phyloP scores from a whole-genome alignment of 1,140 invertebrate species.

The Ceratina australensis region DNA sequence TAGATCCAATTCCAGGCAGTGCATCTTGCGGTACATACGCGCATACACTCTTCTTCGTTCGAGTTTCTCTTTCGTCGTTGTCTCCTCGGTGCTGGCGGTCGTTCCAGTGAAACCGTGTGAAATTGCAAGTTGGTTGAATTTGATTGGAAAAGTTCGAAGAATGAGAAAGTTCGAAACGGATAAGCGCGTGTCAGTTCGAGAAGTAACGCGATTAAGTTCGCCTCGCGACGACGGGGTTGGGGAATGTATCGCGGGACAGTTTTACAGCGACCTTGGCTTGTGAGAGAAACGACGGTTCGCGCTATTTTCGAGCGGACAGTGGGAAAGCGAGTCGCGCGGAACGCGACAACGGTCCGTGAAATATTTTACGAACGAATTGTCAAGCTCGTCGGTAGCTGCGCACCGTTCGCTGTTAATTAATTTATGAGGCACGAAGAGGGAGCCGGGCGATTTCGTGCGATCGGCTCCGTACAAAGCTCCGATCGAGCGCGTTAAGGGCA shows the following conservation, averaged over 20 bases:
- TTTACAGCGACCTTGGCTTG: constrained; percentile 20
- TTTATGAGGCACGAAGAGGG: constrained; percentile 1
- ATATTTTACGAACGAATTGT: constrained; percentile 5
- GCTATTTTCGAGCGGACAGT: constrained; percentile 28
- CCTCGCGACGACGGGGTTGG: not conserved
- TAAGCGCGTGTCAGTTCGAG: not conserved
- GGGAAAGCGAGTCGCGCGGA: not conserved
- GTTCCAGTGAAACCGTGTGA: not conserved
- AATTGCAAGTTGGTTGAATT: not conserved
- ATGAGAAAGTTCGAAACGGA: not conserved
- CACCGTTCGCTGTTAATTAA: constrained; percentile 24
- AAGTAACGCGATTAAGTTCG: not conserved
- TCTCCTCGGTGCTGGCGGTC: not conserved
- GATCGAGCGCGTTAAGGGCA: constrained; percentile 15
- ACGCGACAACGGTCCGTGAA: not conserved
- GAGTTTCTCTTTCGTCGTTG: not conserved
- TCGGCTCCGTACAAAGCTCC: not conserved
- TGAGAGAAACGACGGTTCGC: not conserved
- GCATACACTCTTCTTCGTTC: not conserved
- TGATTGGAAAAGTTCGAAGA: not conserved
- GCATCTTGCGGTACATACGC: not conserved
- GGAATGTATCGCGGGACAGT: not conserved
- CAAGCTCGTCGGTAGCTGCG: not conserved
- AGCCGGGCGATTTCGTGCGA: too few species aligned
- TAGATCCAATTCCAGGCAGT: not conserved